Percentiles rank a stretch among this genome's conserved stretches.
These are phyloP conservation scores for Geococcyx californianus DNA, from an alignment of 2,113 vertebrate genomes.

Conservation along the genomic window DNA sequence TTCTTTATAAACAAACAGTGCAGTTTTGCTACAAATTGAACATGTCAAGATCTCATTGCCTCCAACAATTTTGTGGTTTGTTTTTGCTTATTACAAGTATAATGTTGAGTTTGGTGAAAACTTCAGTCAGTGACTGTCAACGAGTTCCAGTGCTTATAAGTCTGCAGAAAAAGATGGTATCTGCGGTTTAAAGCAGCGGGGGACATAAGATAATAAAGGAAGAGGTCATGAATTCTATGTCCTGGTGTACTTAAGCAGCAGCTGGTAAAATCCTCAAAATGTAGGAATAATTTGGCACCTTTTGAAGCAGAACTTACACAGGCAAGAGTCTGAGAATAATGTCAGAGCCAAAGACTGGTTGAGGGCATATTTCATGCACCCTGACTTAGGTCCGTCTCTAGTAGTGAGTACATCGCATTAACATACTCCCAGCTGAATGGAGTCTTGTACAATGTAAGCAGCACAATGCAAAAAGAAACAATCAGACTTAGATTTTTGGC, in stretches of 20 bases:
- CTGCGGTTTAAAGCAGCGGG: not conserved
- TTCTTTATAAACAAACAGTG: not conserved
- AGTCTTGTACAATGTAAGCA: not conserved
- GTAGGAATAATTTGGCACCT: not conserved
- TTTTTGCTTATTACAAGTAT: not conserved
- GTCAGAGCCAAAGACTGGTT: not conserved
- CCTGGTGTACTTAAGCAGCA: not conserved
- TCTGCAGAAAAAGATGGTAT: not conserved
- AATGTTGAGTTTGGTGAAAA: not conserved
- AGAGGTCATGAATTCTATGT: not conserved
- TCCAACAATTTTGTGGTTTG: not conserved
- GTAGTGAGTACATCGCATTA: not conserved
- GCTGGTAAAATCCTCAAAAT: not conserved
- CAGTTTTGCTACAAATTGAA: not conserved
- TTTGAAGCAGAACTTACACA: not conserved
- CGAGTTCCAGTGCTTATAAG: not conserved
- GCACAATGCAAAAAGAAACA: not conserved
- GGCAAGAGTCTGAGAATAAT: not conserved
- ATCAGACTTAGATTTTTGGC: not conserved
- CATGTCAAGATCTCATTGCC: not conserved
- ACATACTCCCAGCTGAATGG: not conserved
- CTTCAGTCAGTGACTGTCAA: not conserved
- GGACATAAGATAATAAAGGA: not conserved
- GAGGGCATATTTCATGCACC: not conserved
- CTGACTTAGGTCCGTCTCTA: not conserved